Base-by-base conservation (phyloP, 2,113 vertebrate genomes). In the Peromyscus leucopus region DNA sequence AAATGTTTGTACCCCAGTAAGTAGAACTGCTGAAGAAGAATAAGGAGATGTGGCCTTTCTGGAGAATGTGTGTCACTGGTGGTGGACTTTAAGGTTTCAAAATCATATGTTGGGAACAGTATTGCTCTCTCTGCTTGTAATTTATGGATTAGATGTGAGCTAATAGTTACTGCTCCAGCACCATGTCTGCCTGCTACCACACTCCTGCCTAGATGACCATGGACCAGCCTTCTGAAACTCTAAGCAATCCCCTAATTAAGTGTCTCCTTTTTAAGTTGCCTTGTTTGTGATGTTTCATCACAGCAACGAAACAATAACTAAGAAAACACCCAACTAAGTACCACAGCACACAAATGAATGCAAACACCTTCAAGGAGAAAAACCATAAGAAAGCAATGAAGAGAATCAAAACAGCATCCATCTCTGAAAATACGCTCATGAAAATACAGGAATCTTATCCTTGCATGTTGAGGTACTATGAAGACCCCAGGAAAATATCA, bases 131-230 rank as follows among this genome's bases (percentile, higher is more conserved):
- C 48, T 31, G 76, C 26, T 78, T 33, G 7, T 28, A 33, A 31
- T 6, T 48, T 51, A 46, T 46, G 39, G 74, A 26, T 75, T 75
- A 75, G 74, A 75, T 75, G 19, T 11, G 24, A 75, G 4, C 11
- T 46, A 6, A 22, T 12, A 75, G 74, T 10, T 75, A 26, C 39
- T 6, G 4, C 9, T 46, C 21, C 26, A 75, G 22, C 0, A 0
- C 28, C 76, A 51, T 31, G 7, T 19, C 28, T 17, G 15, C 5
- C 11, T 78, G 75, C 46, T 6, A 51, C 13, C 15, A 33, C 2
- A 2, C 9, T 31, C 46, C 75, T 21, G 12, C 31, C 26, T 33
- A 78, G 26, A 78, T 51, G 46, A 51, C 31, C 26, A 51, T 51
- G 46, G 46, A 67, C 65, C 33, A 67, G 11, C 28, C 19, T 61